Evolutionary conservation across 2,888 invertebrate species (phyloP), one percentile per base, ranked within the genome.

Genomic region (Drosophila robusta): DNA sequence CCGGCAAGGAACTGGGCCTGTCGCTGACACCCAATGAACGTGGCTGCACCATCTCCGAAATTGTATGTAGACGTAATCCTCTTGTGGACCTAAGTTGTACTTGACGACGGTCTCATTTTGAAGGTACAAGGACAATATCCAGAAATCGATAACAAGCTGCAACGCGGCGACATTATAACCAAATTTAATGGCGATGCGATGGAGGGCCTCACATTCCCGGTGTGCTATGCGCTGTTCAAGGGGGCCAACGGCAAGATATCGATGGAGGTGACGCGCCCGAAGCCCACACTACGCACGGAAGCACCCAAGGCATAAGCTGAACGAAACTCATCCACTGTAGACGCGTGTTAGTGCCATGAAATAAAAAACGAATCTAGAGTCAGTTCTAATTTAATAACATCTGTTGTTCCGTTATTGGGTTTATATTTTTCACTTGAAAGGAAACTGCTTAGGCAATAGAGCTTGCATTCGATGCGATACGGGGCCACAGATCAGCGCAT

Each of bases 401-500:
- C 38, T 60, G 55, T n/a, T 51, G 73, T 77, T 87, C 79, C 88
- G 86, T 88, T 83, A 45, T 82, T 70, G 70, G 76, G 66, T 80
- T 85, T 81, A 76, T 86, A 71, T 45, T 46, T 32, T 38, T 29
- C 29, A 29, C 14, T 75, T 74, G 41, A 79, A 70, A 54, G 68
- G 61, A 70, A 71, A 71, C 67, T 72, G 77, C 68, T 94, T 94
- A 99, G 91, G 99, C 98, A 94, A 99, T 99, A 91, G 98, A 98
- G 94, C 98, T 98, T 70, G 99, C 99, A 93, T 99, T 99, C 57
- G 99, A 99, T 64, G 99, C 99, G 93, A 99, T 99, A 95, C 99
- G 98, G 80, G 99, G 99, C 99, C 99, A 99, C 82, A 99, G 94
- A 93, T 99, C 99, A 58, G 99, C 99, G 93, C 99, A 99, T 93